phyloP scores from a whole-genome alignment of 2,113 vertebrate genomes.

The Plestiodon gilberti region DNA sequence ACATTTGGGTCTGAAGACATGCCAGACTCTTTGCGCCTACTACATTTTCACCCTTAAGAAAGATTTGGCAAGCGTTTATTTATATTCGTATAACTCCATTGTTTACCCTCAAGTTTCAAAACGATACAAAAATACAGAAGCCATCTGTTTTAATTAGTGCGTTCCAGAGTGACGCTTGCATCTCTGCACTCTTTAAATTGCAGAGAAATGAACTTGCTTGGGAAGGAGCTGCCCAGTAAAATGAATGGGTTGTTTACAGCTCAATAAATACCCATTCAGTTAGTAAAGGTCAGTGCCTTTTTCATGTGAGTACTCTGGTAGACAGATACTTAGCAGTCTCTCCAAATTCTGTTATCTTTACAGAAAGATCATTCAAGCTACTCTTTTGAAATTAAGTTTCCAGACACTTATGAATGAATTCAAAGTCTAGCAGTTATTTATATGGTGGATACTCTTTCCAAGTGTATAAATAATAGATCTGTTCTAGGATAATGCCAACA shows the following conservation, averaged over 20 bases:
- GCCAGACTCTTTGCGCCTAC: neutral
- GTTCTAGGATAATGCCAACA: constrained; percentile 35
- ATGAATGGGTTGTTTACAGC: constrained; percentile 46
- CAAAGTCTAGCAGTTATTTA: constrained; percentile 39
- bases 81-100: neutral
- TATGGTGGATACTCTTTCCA: constrained; percentile 23
- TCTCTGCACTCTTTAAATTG: constrained; percentile 18
- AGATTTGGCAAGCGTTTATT: constrained; percentile 10
- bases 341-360: constrained; percentile 50
- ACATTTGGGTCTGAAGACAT: neutral
- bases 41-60: neutral
- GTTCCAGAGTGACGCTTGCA: neutral
- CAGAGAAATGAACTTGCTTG: constrained; percentile 19
- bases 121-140: constrained; percentile 3
- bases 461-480: constrained; percentile 30
- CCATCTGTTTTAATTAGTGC: constrained; percentile 9
- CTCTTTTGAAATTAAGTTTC: constrained; percentile 56
- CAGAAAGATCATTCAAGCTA: constrained; percentile 36
- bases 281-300: constrained; percentile 56
- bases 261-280: constrained; percentile 55
- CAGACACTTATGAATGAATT: constrained; percentile 40
- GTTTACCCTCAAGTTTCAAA: neutral
- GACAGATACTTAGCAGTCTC: constrained; percentile 21
- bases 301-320: constrained; percentile 22
- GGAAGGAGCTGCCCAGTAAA: constrained; percentile 8